Evolutionary conservation across 2,113 vertebrate genomes (phyloP), one percentile per base, ranked within the genome.

Genomic region (Erythrocebus patas): DNA sequence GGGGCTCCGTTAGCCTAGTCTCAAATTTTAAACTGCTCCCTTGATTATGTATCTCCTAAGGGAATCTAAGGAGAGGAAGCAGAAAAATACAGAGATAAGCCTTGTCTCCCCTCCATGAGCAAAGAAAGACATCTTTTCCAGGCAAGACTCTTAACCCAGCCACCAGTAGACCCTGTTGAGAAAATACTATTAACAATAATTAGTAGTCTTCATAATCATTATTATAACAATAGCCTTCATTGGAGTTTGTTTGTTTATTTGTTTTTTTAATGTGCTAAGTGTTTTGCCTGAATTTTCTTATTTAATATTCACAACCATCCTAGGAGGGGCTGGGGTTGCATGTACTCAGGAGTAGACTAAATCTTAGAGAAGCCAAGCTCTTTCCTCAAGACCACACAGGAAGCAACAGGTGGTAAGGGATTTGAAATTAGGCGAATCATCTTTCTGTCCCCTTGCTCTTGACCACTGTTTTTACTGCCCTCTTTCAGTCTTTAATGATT

Each of bases 341-440:
- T 80, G 64, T n/a, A 85, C 76, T 52, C 52, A 38, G 30, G 52
- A 94, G 85, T 70, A 91, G 81, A 75, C 27, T 35, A 55, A 68
- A 23, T 8, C 52, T 40, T 57, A 38, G 40, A 88, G 55, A 89
- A 87, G 66, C 84, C 30, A 30, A 88, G 55, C 11, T 70, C 59
- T 57, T 89, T 73, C n/a, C 35, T 73, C 22, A 38, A 64, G 97
- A 96, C 96, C 95, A 95, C 97, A 96, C 88, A 96, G 12, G 27
- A 88, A 93, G 86, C 40, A 68, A 45, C 89, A 96, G 86, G 93
- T 96, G 95, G 78, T 55, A 59, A 93, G 96, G n/a, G 92, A 94
- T 76, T 80, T 23, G 45, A 82, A 95, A 73, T 23, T 5, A 64
- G 43, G 68, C 11, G 0, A 76, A 32, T 59, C 79, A 64, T 76